A percentile compares a stretch with the other conserved stretches of the same genome.
phyloP scores from a whole-genome alignment of 2,797 vertebrate genomes.

The Girardinus metallicus region DNA sequence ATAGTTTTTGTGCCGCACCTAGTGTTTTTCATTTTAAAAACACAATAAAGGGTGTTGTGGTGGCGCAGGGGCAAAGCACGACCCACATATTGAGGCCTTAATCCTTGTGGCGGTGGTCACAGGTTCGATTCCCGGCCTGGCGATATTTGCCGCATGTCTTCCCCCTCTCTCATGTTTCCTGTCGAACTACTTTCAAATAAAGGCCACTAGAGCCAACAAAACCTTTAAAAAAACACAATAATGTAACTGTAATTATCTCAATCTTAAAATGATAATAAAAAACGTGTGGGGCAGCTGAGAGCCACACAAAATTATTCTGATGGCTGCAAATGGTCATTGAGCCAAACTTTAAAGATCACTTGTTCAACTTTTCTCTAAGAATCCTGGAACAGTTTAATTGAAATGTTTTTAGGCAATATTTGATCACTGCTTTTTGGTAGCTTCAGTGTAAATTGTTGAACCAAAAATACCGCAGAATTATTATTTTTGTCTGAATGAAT shows the following conservation, averaged over 20 bases:
- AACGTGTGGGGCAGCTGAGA: not conserved
- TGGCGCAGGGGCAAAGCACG: too few relatives aligned
- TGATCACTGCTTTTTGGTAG: not conserved
- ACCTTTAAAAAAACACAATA: too few relatives aligned
- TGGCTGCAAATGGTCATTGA: not conserved
- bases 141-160: too few relatives aligned
- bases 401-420: not conserved
- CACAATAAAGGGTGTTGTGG: too few relatives aligned
- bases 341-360: not conserved
- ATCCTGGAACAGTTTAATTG: not conserved
- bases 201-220: too few relatives aligned
- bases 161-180: too few relatives aligned
- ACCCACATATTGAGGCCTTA: too few relatives aligned
- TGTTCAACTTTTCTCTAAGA: not conserved
- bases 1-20: not conserved
- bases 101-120: too few relatives aligned
- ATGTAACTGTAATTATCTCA: not conserved
- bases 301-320: not conserved
- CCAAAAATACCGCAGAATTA: not conserved
- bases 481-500: conserved; percentile 33
- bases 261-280: too few relatives aligned
- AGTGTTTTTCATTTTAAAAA: not conserved
- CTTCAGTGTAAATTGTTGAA: not conserved
- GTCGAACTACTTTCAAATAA: too few relatives aligned
- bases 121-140: too few relatives aligned